These are phyloP conservation scores for Sturnus vulgaris DNA, from an alignment of 2,113 vertebrate species.

Conservation along the genomic window DNA sequence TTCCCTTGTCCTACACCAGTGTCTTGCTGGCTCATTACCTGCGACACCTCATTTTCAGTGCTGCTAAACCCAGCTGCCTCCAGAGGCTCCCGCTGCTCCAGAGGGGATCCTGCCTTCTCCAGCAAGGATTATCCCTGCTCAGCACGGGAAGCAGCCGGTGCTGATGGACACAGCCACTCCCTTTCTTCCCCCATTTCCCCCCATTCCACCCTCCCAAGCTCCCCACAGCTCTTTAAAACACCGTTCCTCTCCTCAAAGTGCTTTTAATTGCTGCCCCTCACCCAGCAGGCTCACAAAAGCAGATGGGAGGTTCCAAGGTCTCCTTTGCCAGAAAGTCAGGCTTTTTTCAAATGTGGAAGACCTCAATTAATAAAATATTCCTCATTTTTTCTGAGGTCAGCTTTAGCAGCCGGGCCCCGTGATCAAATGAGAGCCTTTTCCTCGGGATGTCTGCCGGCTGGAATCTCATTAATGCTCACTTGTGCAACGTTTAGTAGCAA, in stretches of 20 bases:
- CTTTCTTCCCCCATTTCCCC: neutral
- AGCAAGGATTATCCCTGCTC: neutral
- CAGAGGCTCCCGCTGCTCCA: neutral
- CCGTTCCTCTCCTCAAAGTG: neutral
- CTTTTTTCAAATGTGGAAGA: neutral
- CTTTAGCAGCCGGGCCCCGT: neutral
- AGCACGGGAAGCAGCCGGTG: neutral
- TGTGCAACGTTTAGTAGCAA: rapidly evolving
- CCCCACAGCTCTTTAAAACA: neutral
- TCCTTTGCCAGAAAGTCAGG: neutral
- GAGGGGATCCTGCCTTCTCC: neutral
- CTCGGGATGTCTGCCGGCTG: neutral
- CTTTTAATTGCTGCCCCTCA: slow-evolving; percentile 42
- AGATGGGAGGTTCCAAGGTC: slow-evolving; percentile 16
- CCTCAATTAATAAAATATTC: slow-evolving; percentile 54
- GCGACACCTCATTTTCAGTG: neutral
- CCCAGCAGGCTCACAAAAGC: neutral
- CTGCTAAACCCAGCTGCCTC: neutral
- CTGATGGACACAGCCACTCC: neutral
- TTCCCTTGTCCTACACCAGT: neutral
- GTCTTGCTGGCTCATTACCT: slow-evolving; percentile 2
- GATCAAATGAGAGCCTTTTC: slow-evolving; percentile 14
- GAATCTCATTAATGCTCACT: neutral
- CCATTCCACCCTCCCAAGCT: neutral
- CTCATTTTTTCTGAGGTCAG: slow-evolving; percentile 10